Percentiles rank a stretch among this genome's conserved stretches.
These are phyloP conservation scores for Orthonyx spaldingii DNA, from an alignment of 2,113 vertebrate species.

Conservation along the genomic window DNA sequence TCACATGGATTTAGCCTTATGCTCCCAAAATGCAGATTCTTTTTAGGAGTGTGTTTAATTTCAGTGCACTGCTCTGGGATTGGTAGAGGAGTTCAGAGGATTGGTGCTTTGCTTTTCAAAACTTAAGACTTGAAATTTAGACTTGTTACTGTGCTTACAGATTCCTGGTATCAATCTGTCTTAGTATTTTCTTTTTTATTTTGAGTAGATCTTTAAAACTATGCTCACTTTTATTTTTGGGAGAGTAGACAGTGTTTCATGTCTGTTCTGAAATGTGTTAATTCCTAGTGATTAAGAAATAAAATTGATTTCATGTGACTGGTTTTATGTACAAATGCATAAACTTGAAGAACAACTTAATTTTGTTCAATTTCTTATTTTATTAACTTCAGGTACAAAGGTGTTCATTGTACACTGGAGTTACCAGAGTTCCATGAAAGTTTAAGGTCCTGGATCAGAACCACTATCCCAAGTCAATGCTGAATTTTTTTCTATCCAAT, in stretches of 20 bases:
- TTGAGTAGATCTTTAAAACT: neutral
- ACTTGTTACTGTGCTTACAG: neutral
- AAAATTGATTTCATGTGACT: neutral
- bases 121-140: neutral
- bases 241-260: neutral
- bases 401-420: neutral
- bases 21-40: neutral
- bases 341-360: neutral
- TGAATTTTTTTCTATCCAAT: neutral
- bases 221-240: neutral
- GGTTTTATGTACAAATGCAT: neutral
- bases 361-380: neutral
- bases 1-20: neutral
- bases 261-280: neutral
- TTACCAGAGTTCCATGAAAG: neutral
- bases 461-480: neutral
- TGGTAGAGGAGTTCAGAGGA: neutral
- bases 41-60: neutral
- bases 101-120: neutral
- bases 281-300: neutral
- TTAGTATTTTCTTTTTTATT: neutral
- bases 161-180: neutral
- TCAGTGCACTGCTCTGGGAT: neutral
- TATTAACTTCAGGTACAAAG: neutral
- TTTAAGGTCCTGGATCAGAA: neutral